Evolutionary conservation across 2,888 invertebrate species (phyloP).

Genomic region (Eupithecia subfuscata): DNA sequence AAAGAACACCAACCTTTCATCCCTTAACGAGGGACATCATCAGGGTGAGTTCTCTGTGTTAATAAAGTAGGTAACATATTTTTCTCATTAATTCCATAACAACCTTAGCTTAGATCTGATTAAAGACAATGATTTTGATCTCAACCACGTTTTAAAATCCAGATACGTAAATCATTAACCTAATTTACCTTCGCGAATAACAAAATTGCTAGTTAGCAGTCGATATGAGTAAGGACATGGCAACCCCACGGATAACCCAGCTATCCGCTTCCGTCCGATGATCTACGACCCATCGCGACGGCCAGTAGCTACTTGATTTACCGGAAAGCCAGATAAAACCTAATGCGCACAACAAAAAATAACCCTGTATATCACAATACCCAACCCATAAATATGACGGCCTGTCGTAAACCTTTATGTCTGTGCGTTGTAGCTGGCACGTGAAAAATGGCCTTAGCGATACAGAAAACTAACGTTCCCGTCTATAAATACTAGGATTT

Average conservation of each 20-base stretch:
- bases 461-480: conserved; percentile 63
- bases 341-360: conserved; percentile 84
- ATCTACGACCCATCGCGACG: conserved; percentile 83
- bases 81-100: too few species aligned
- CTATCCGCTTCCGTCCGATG: conserved; percentile 77
- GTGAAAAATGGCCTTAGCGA: conserved; percentile 80
- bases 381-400: conserved; percentile 82
- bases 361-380: conserved; percentile 75
- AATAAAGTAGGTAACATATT: too few species aligned
- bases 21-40: too few species aligned
- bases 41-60: too few species aligned
- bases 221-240: conserved; percentile 73
- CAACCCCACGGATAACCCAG: conserved; percentile 76
- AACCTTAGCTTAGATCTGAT: too few species aligned
- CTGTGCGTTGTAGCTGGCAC: conserved; percentile 78
- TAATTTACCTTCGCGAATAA: conserved; percentile 48
- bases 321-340: conserved; percentile 84
- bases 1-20: too few species aligned
- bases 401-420: conserved; percentile 84
- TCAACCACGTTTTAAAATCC: not conserved
- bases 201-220: conserved; percentile 60
- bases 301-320: conserved; percentile 85
- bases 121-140: too few species aligned
- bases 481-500: conserved; percentile 53
- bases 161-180: not conserved